phyloP scores from a whole-genome alignment of 2,888 invertebrate species.

The Icerya purchasi region DNA sequence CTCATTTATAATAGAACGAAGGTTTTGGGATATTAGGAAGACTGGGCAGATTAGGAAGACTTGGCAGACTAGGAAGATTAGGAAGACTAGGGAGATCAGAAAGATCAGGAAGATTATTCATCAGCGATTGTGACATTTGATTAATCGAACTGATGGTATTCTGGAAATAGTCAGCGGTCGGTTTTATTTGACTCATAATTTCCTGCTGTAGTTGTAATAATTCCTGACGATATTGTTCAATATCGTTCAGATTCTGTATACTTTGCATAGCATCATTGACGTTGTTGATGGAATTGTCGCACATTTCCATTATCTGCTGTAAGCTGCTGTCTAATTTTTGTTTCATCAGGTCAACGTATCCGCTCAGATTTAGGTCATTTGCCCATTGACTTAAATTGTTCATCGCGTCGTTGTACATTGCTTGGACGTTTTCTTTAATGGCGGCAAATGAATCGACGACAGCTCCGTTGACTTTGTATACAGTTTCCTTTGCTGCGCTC shows the following conservation, averaged over 20 bases:
- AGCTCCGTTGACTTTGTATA: not conserved
- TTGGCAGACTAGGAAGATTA: too few relatives aligned
- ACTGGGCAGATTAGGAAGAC: too few relatives aligned
- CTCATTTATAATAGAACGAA: too few relatives aligned
- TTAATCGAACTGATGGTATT: not conserved
- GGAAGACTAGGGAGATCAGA: too few relatives aligned
- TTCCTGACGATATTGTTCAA: not conserved
- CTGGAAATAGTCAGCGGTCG: not conserved
- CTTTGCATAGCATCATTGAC: not conserved
- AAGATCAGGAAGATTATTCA: not conserved
- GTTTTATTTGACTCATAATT: not conserved
- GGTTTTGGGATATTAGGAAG: too few relatives aligned
- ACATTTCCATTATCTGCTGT: not conserved
- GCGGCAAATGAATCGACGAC: not conserved
- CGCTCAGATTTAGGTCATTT: not conserved
- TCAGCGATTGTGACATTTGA: not conserved
- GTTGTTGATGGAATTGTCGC: not conserved
- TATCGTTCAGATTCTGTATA: not conserved
- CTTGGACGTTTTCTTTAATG: not conserved
- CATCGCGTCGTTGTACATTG: not conserved
- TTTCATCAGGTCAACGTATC: not conserved
- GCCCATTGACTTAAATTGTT: not conserved
- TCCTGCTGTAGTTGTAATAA: not conserved
- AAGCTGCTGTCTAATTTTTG: not conserved
- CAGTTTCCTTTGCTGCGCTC: not conserved